Percentiles rank a stretch among this genome's conserved stretches.
These are phyloP conservation scores for Rhimphoctona megacephalus DNA, from an alignment of 2,888 invertebrate genomes.

Conservation along the genomic window DNA sequence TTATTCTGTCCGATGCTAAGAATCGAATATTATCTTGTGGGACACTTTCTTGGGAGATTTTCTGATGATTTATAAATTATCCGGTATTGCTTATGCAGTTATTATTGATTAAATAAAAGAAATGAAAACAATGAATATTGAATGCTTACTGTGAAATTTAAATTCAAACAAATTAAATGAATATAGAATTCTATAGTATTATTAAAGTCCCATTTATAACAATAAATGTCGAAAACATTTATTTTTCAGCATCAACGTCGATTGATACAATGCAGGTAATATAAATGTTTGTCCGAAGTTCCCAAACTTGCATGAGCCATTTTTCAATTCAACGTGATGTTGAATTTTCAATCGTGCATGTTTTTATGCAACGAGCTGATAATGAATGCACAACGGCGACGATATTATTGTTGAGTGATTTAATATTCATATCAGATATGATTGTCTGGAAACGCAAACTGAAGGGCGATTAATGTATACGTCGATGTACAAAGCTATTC, in stretches of 20 bases:
- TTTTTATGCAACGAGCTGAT: neutral
- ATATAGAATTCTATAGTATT: too few species aligned
- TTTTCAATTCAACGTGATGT: neutral
- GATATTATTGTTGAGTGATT: neutral
- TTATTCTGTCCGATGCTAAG: neutral
- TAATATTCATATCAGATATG: constrained; percentile 7
- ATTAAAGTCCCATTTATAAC: too few species aligned
- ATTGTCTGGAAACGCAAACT: neutral
- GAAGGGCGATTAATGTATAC: constrained; percentile 10
- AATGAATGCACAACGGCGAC: constrained; percentile 2
- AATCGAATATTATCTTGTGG: neutral
- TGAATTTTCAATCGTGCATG: neutral
- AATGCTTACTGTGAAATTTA: too few species aligned
- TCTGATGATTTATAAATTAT: too few species aligned
- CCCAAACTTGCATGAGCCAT: too few species aligned
- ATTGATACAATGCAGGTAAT: too few species aligned
- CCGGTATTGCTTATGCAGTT: neutral
- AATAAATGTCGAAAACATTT: too few species aligned
- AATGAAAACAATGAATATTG: too few species aligned
- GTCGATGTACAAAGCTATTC: neutral
- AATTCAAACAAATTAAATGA: too few species aligned
- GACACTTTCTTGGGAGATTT: too few species aligned
- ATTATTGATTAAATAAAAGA: neutral
- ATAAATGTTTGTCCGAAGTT: too few species aligned
- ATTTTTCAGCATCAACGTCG: too few species aligned